Base-by-base conservation (phyloP, 2,888 invertebrate genomes). In the Ischnura elegans region DNA sequence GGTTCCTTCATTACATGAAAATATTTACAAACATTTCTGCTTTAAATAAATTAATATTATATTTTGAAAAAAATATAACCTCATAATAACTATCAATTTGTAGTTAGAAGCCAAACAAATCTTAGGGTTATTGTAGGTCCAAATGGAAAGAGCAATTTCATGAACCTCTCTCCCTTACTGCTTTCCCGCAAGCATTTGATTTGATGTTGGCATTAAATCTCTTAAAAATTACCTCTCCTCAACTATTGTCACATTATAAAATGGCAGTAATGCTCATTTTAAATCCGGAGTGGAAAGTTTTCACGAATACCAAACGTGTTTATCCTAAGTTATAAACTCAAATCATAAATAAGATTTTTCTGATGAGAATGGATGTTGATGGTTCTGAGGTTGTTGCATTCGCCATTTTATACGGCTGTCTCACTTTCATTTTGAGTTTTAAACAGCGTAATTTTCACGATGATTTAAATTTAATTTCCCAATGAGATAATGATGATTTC, bases 211-310 rank as follows among this genome's bases (percentile, higher is more conserved):
- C 61, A 90, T 61, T 66, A 36, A 76, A 61, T 66, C 43, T 90
- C 21, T 66, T 90, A 90, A 90, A 61, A 90, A 90, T 43, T 61
- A 61, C 43, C 90, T 66, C 90, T 90, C 66, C 10, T 66, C 61
- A 90, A 66, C 90, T 90, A 90, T 90, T 90, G 90, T 90, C 90
- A 90, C 13, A n/a, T 43, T 43, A 61, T 66, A 61, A 90, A 61
- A 66, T 90, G 90, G 90, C 90, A 90, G 61, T 66, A n/a, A 25
- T 61, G 90, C 90, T 61, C 90, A 66, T 66, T 90, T 86, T 86
- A 25, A 42, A 66, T 90, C 90, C 61, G 42, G 90, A 25, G 45
- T 43, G 42, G 16, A 43, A 42, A n/a, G 10, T 86, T 45, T n/a
- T n/a, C 46, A 19, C 21, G 21, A 85, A 43, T 42, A 42, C 43